phyloP scores from a whole-genome alignment of 2,113 vertebrate species.

The Nettapus auritus region DNA sequence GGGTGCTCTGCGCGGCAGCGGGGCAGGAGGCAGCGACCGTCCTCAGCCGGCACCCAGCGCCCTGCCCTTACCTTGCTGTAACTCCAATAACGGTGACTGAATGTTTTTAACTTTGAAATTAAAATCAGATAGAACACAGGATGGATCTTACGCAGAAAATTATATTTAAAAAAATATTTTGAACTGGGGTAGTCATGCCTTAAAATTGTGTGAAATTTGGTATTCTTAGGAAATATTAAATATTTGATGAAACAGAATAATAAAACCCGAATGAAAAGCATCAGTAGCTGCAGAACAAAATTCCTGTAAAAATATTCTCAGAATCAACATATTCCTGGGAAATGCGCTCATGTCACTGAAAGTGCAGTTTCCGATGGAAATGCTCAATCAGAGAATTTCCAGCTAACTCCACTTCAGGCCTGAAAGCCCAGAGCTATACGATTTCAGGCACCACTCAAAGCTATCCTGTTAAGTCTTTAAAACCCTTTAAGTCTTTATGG shows the following conservation, averaged over 20 bases:
- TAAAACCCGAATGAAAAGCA: background rate
- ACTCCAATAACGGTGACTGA: background rate
- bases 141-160: background rate
- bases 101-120: background rate
- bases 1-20: no score
- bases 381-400: background rate
- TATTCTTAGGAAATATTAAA: background rate
- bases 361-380: background rate
- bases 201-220: background rate
- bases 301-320: background rate
- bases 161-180: background rate
- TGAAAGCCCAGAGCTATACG: background rate
- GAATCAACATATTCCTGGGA: background rate
- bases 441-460: background rate
- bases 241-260: background rate
- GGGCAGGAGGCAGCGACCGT: no score
- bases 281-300: background rate
- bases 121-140: background rate
- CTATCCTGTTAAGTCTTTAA: background rate
- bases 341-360: background rate
- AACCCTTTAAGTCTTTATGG: background rate
- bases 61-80: background rate
- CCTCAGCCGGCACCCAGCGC: no score
- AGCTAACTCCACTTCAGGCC: background rate
- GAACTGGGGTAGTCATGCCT: background rate